Percentiles rank a stretch among this genome's conserved stretches.
Evolutionary conservation across 2,113 vertebrate genomes (phyloP).

Genomic region (Saccopteryx leptura): DNA sequence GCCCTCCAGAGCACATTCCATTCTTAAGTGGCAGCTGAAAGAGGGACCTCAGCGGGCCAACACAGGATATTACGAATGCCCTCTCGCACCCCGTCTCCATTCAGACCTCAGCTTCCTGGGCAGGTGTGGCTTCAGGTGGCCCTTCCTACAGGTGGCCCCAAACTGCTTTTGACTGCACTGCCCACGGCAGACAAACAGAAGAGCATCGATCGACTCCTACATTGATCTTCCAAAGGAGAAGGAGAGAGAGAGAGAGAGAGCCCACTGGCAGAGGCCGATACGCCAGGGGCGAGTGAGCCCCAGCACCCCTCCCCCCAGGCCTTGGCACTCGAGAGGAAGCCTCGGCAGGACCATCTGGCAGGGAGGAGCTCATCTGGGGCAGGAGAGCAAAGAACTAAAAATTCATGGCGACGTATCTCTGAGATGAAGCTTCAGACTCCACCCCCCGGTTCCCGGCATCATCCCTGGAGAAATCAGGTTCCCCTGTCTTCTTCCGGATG

Average conservation of each 20-base stretch:
- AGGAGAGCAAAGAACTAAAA: not conserved
- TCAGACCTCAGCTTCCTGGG: slow-evolving; percentile 77
- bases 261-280: not conserved
- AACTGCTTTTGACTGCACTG: slow-evolving; percentile 46
- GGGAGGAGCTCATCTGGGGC: not conserved
- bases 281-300: not conserved
- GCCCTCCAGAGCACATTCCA: slow-evolving; percentile 82
- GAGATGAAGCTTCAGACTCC: not conserved
- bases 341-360: not conserved
- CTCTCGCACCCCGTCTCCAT: slow-evolving; percentile 76
- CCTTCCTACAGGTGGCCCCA: slow-evolving; percentile 77
- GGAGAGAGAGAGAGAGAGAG: not conserved
- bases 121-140: slow-evolving; percentile 82
- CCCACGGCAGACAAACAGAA: slow-evolving; percentile 61
- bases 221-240: not conserved
- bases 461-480: not conserved
- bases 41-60: slow-evolving; percentile 72
- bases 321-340: slow-evolving; percentile 7
- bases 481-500: not conserved
- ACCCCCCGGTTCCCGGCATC: fast-evolving
- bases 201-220: not conserved
- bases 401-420: not conserved
- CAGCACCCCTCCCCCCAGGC: not conserved
- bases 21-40: slow-evolving; percentile 81
- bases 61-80: slow-evolving; percentile 83